Conservation (phyloP, 2,888 invertebrate species). For the Empis stercorea region DNA sequence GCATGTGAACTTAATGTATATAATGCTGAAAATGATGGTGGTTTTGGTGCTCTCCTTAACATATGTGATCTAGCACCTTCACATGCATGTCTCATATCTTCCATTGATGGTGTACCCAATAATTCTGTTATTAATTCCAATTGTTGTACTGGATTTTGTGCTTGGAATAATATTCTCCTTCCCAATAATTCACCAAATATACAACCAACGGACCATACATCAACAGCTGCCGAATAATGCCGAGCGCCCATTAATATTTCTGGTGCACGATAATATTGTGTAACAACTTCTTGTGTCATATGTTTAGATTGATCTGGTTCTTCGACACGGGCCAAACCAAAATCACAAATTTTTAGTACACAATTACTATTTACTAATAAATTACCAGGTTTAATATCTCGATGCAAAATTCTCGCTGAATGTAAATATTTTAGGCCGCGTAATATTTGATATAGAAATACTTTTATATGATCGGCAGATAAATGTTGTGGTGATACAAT, state of each 20-base stretch:
- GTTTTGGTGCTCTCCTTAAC: constrained; percentile 75
- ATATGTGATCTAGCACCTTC: constrained; percentile 90
- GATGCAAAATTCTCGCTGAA: constrained; percentile 93
- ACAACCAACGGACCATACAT: constrained; percentile 99
- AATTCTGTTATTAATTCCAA: constrained; percentile 95
- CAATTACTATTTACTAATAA: constrained; percentile 98
- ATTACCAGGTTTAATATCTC: constrained; percentile 99
- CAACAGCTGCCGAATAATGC: constrained; percentile 92
- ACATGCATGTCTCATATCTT: constrained; percentile 96
- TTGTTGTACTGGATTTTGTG: constrained; percentile 95
- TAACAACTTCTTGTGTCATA: constrained; percentile 99
- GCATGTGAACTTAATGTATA: constrained; percentile 88
- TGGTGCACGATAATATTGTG: constrained; percentile 98
- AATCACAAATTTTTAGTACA: constrained; percentile 99
- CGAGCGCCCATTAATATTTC: constrained; percentile 98
- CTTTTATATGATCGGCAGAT: constrained; percentile 99
- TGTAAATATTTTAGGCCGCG: constrained; percentile 99
- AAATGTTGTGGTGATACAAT: constrained; percentile 99
- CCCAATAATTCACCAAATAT: constrained; percentile 97
- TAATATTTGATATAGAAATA: constrained; percentile 99
- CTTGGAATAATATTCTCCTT: constrained; percentile 92
- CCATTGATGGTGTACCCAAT: constrained; percentile 86
- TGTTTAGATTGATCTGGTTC: constrained; percentile 85
- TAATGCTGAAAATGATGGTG: constrained; percentile 71
- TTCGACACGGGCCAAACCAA: constrained; percentile 94